Base-by-base conservation (phyloP, 2,888 invertebrate genomes). In the Pachycephus smyrnensis region DNA sequence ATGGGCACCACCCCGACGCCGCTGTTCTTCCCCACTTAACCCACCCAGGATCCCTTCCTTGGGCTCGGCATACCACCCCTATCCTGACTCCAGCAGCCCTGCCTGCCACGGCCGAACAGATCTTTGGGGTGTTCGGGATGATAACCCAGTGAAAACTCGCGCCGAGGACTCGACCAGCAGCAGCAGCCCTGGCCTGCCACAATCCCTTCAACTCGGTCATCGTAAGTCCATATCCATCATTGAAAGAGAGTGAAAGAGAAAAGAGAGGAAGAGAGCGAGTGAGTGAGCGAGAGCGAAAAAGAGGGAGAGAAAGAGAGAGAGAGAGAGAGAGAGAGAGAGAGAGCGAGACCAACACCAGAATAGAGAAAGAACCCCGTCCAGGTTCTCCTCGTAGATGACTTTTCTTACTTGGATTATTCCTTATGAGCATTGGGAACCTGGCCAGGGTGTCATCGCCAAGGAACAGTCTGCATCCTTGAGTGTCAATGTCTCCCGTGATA, bases 181-280 rank as follows among this genome's bases (percentile, higher is more conserved):
- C 86, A 85, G 85, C 84, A 88, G 89, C 87, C 89, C 91, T 91
- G 91, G 91, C 90, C 91, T 91, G 90, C 89, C 91, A 90, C 89
- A 89, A 91, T 90, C 91, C 90, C 88, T 91, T 91, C 89, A 89
- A 91, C 85, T 90, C 91, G 87, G 91, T 91, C 89, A 91, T 90
- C 90, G 91, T 91, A 90, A 91, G 91, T 91, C 35, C 37, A n/a
- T 36, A 68, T 68, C 55, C 37, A 73, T 40, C 73, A 23, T 73
- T 40, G 40, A 74, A 30, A 33, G 69, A 69, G 31, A 68, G 36
- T 32, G 40, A 68, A 40, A 37, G 30, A 68, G 31, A 71, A 74
- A n/a, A 15, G 31, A 35, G n/a, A 36, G 37, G 73, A 35, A 35
- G 55, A 68, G 69, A 68, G 68, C 40, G 40, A 75, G 71, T n/a